A percentile compares a stretch with the other conserved stretches of the same genome.
Evolutionary conservation across 1,140 invertebrate species (phyloP).

Genomic region (Cyclargus thomasi): DNA sequence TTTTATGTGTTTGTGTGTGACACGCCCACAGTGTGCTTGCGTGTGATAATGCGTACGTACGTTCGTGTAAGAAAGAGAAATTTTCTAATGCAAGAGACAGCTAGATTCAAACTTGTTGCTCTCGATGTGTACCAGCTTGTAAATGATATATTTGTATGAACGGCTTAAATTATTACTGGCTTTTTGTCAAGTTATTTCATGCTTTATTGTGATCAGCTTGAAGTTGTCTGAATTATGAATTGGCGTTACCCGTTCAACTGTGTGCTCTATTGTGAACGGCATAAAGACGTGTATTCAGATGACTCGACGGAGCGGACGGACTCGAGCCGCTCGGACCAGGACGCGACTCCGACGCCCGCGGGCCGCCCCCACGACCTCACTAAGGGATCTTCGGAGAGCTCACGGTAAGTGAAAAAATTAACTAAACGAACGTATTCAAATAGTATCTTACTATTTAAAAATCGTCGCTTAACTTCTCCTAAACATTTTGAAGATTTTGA

Average conservation of each 20-base stretch:
- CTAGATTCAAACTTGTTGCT: too few species aligned
- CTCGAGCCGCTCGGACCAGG: conserved; percentile 54
- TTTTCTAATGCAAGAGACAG: too few species aligned
- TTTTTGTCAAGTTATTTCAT: background rate
- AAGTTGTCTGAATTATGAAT: background rate
- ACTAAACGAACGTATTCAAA: too few species aligned
- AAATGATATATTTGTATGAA: too few species aligned
- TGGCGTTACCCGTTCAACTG: background rate
- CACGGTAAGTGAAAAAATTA: conserved; percentile 29
- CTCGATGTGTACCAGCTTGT: too few species aligned
- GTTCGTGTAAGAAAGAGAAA: too few species aligned
- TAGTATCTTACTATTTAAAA: too few species aligned
- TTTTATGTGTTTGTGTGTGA: too few species aligned
- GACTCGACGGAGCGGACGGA: conserved; percentile 57
- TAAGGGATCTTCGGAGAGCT: conserved; percentile 43
- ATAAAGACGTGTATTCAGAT: conserved; percentile 33
- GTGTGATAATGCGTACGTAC: too few species aligned
- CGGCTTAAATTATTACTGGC: background rate
- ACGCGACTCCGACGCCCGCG: conserved; percentile 34
- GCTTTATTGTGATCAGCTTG: background rate
- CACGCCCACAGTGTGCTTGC: too few species aligned
- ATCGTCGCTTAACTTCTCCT: too few species aligned
- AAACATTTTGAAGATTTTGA: too few species aligned
- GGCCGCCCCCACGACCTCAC: conserved; percentile 41
- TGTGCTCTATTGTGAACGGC: conserved; percentile 12